These are phyloP conservation scores for Drosophila insularis DNA, from an alignment of 1,140 invertebrate species.

Conservation along the genomic window DNA sequence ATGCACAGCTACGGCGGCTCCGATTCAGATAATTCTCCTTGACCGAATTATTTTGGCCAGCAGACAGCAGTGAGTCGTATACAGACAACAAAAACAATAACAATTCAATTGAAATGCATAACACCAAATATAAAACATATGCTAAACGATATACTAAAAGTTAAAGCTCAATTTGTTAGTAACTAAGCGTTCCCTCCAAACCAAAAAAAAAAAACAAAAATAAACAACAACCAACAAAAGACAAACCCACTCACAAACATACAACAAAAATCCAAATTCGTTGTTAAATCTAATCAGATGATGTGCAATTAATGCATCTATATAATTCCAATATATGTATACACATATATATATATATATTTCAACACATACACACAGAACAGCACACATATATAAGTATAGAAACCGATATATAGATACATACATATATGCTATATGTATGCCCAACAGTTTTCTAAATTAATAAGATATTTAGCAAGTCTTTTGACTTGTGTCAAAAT, in stretches of 20 bases:
- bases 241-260: background rate
- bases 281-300: conserved; percentile 5
- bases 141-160: conserved; percentile 22
- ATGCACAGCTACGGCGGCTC: conserved; percentile 87
- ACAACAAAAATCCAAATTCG: conserved; percentile 1
- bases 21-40: conserved; percentile 88
- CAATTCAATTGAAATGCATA: conserved; percentile 55
- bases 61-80: background rate
- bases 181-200: conserved; percentile 43
- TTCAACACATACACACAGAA: background rate
- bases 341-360: conserved; percentile 25
- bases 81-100: conserved; percentile 45
- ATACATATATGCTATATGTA: background rate
- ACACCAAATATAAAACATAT: conserved; percentile 19
- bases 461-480: too few species aligned
- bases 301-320: background rate
- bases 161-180: conserved; percentile 79
- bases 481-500: too few species aligned
- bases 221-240: background rate
- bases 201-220: background rate
- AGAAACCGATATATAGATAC: background rate
- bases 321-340: conserved; percentile 21
- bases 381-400: background rate
- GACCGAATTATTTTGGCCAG: conserved; percentile 79
- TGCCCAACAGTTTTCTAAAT: too few species aligned